Percentiles rank a stretch among this genome's conserved stretches.
These are phyloP conservation scores for Brachypodius melanocephalos DNA, from an alignment of 2,113 vertebrate genomes.

Conservation along the genomic window DNA sequence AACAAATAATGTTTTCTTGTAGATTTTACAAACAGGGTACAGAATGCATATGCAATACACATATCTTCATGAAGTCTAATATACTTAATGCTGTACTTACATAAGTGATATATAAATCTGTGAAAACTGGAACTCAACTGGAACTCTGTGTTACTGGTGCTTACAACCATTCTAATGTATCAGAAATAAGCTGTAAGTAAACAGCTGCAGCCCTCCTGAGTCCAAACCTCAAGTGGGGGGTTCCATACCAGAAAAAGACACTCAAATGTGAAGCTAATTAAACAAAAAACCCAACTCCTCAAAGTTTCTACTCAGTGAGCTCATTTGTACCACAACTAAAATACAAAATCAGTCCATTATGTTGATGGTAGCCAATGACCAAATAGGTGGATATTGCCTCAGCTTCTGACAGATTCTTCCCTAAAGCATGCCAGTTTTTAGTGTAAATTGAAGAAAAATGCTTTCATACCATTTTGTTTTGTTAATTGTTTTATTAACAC, in stretches of 20 bases:
- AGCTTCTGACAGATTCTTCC: not conserved
- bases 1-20: not conserved
- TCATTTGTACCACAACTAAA: not conserved
- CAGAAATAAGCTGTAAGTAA: not conserved
- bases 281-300: not conserved
- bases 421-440: not conserved
- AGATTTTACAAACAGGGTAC: not conserved
- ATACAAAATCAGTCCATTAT: not conserved
- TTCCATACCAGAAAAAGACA: not conserved
- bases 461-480: not conserved
- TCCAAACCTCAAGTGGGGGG: not conserved
- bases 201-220: not conserved
- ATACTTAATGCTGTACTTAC: not conserved
- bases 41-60: not conserved
- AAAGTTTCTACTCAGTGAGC: not conserved
- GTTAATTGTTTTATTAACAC: not conserved
- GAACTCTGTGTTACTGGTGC: not conserved
- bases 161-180: not conserved
- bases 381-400: not conserved
- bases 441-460: not conserved
- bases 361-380: not conserved
- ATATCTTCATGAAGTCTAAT: not conserved
- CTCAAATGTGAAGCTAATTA: not conserved
- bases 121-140: not conserved
- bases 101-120: accelerated